Evolutionary conservation across 2,888 invertebrate species (phyloP).

Genomic region (Callyntrura guangdongensis): DNA sequence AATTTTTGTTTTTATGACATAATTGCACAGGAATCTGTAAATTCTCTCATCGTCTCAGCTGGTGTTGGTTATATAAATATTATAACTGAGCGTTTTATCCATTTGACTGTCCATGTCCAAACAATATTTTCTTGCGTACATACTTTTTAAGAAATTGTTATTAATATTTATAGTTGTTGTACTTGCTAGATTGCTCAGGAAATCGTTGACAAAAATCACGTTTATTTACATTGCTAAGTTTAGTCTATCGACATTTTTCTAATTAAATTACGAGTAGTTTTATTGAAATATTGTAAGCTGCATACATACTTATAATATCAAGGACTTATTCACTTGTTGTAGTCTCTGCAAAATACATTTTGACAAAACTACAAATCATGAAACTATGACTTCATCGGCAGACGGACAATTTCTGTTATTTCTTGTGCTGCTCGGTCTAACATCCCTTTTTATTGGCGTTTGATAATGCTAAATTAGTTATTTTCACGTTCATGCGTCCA

Average conservation of each 20-base stretch:
- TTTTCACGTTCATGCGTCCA: too few relatives aligned
- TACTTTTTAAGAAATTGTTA: slow-evolving; percentile 14
- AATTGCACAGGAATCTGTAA: slow-evolving; percentile 45
- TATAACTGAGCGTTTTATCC: slow-evolving; percentile 23
- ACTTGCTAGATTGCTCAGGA: slow-evolving; percentile 56
- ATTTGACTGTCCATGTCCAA: slow-evolving; percentile 9
- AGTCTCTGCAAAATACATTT: too few relatives aligned
- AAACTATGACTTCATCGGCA: background rate
- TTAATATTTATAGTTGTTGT: background rate
- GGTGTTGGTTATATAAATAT: slow-evolving; percentile 35
- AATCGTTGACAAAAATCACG: slow-evolving; percentile 36
- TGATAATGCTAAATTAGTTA: too few relatives aligned
- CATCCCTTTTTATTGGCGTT: background rate
- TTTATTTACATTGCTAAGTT: background rate
- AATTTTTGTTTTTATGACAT: slow-evolving; percentile 45
- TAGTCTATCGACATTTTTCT: too few relatives aligned
- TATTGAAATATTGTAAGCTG: too few relatives aligned
- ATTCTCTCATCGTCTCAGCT: slow-evolving; percentile 51
- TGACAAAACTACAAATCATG: too few relatives aligned
- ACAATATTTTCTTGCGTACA: slow-evolving; percentile 27
- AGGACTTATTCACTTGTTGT: too few relatives aligned
- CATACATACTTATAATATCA: too few relatives aligned
- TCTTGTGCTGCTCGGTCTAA: slow-evolving; percentile 25
- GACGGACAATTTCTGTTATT: slow-evolving; percentile 13
- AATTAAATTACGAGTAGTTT: too few relatives aligned